These are phyloP conservation scores for Geopemphigus sp. DNA, from an alignment of 1,140 invertebrate genomes.

Conservation along the genomic window DNA sequence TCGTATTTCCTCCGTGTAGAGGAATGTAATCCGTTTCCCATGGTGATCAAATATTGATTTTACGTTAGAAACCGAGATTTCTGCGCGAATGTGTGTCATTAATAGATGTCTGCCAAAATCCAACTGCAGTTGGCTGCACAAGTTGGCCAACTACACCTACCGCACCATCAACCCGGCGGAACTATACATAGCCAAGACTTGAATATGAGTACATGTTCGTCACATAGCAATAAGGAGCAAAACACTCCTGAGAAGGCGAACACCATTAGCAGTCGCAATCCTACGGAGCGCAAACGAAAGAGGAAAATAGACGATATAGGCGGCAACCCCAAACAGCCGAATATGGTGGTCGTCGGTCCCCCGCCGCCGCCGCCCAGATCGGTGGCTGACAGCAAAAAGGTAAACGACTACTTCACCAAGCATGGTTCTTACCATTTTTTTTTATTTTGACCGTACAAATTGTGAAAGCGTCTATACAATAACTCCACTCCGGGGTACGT, in stretches of 20 bases:
- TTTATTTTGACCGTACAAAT: constrained; percentile 6
- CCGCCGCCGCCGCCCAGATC: constrained; percentile 56
- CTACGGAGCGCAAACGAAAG: constrained; percentile 75
- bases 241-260: constrained; percentile 72
- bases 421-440: constrained; percentile 77
- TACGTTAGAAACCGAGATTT: too few species aligned
- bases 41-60: too few species aligned
- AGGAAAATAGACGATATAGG: constrained; percentile 68
- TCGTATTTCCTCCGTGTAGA: too few species aligned
- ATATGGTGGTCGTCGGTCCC: constrained; percentile 17
- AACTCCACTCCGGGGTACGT: constrained; percentile 47
- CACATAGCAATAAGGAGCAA: constrained; percentile 90
- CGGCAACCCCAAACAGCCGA: constrained; percentile 58
- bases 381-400: constrained; percentile 75
- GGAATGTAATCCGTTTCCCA: too few species aligned
- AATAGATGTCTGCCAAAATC: constrained; percentile 89
- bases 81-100: too few species aligned
- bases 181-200: constrained; percentile 89
- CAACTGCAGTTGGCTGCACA: constrained; percentile 93
- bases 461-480: constrained; percentile 47
- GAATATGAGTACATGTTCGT: constrained; percentile 92
- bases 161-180: constrained; percentile 57
- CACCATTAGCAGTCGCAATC: constrained; percentile 53
- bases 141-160: constrained; percentile 75
- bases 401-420: constrained; percentile 88